These are phyloP conservation scores for Asobara japonica DNA, from an alignment of 1,140 invertebrate species.

Conservation along the genomic window DNA sequence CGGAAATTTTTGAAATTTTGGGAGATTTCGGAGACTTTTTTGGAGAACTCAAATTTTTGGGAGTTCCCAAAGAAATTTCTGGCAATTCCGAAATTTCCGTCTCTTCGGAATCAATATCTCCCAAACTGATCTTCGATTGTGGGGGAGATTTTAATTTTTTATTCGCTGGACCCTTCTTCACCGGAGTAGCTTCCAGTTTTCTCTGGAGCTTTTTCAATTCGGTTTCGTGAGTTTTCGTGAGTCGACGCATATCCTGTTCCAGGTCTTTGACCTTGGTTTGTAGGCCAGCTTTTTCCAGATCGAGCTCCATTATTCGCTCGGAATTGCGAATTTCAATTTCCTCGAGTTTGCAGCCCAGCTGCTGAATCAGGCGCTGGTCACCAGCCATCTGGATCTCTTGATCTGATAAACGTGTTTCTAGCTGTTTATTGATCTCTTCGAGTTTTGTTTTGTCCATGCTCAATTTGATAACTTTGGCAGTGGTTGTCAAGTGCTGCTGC, in stretches of 20 bases:
- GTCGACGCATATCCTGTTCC: conserved; percentile 38
- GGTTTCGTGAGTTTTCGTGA: conserved; percentile 9
- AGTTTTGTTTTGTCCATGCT: conserved; percentile 42
- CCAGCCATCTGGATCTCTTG: conserved; percentile 41
- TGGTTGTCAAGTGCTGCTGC: conserved; percentile 34
- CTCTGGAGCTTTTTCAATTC: conserved; percentile 16
- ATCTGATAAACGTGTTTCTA: conserved; percentile 24
- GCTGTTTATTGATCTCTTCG: conserved; percentile 31
- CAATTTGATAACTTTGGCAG: conserved; percentile 42
- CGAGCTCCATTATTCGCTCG: conserved; percentile 32
- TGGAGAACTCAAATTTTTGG: too few relatives aligned
- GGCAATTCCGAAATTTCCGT: too few relatives aligned
- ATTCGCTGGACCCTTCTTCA: neutral
- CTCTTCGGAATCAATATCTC: neutral
- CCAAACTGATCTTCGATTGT: neutral
- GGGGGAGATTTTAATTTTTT: neutral
- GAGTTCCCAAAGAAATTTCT: too few relatives aligned
- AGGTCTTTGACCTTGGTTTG: conserved; percentile 40
- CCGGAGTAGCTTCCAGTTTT: neutral
- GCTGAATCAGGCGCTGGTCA: conserved; percentile 44
- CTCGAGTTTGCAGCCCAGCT: conserved; percentile 47
- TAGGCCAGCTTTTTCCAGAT: conserved; percentile 41
- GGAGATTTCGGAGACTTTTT: neutral
- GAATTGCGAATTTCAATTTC: conserved; percentile 34
- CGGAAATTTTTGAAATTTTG: neutral